These are phyloP conservation scores for Cantharis rufa DNA, from an alignment of 2,888 invertebrate species.

Conservation along the genomic window DNA sequence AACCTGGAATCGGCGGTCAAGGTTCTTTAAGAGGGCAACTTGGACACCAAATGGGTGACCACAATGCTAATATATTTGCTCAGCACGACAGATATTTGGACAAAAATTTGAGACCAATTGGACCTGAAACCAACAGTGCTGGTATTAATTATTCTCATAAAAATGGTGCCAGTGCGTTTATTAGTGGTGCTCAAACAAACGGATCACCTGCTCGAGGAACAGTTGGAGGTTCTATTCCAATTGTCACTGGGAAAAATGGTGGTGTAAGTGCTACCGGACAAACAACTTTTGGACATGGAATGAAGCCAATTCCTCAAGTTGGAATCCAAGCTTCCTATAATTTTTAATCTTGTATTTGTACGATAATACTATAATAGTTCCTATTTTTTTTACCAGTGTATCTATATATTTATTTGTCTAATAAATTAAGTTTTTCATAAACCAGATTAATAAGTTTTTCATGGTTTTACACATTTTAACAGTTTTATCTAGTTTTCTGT, in stretches of 20 bases:
- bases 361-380: background rate
- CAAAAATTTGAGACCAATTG: conserved; percentile 9
- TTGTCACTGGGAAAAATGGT: background rate
- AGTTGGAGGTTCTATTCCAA: conserved; percentile 18
- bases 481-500: too few species aligned
- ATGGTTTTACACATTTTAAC: too few species aligned
- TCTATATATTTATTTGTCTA: too few species aligned
- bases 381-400: background rate
- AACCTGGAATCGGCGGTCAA: conserved; percentile 15
- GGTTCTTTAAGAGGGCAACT: conserved; percentile 5
- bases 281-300: background rate
- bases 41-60: background rate
- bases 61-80: conserved; percentile 2
- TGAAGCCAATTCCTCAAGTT: conserved; percentile 1
- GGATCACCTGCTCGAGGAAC: conserved; percentile 10
- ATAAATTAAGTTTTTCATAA: too few species aligned
- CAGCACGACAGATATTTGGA: conserved; percentile 12
- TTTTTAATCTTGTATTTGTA: background rate
- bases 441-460: too few species aligned
- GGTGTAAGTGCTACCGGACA: conserved; percentile 1
- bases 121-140: conserved; percentile 6
- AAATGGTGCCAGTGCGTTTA: conserved; percentile 14
- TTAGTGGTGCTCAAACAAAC: conserved; percentile 8
- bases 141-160: conserved; percentile 7
- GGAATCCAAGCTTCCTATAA: conserved; percentile 1